Conservation (phyloP, 2,888 invertebrate genomes). For the Neoitamus cyanurus region DNA sequence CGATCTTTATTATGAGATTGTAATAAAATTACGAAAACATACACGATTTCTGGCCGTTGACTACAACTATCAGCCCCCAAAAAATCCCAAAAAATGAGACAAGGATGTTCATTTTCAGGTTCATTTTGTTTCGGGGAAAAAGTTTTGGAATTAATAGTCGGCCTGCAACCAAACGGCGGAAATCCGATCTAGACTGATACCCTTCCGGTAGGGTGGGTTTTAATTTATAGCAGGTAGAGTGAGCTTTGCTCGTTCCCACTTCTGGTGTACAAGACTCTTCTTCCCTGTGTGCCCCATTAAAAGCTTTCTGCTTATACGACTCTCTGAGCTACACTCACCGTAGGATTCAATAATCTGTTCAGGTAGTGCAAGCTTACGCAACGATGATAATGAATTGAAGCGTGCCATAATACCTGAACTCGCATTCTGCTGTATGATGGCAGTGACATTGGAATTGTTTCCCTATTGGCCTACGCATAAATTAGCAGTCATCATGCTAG, state of each 20-base stretch:
- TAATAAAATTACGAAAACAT: background rate
- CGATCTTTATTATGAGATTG: background rate
- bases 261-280: background rate
- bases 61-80: background rate
- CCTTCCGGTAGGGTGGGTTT: background rate
- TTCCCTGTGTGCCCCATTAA: background rate
- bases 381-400: background rate
- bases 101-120: background rate
- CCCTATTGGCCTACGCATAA: background rate
- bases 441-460: conserved; percentile 21
- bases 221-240: background rate
- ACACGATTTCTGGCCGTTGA: background rate
- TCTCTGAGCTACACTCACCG: background rate
- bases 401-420: background rate
- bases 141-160: background rate
- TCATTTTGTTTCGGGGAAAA: background rate
- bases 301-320: background rate
- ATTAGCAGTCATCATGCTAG: background rate
- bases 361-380: background rate
- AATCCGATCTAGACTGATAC: background rate
- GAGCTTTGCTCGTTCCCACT: background rate
- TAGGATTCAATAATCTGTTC: background rate
- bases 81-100: background rate
- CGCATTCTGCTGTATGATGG: background rate
- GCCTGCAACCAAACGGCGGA: background rate